Conservation (phyloP, 2,797 vertebrate species). For the Alexandromys oeconomus region DNA sequence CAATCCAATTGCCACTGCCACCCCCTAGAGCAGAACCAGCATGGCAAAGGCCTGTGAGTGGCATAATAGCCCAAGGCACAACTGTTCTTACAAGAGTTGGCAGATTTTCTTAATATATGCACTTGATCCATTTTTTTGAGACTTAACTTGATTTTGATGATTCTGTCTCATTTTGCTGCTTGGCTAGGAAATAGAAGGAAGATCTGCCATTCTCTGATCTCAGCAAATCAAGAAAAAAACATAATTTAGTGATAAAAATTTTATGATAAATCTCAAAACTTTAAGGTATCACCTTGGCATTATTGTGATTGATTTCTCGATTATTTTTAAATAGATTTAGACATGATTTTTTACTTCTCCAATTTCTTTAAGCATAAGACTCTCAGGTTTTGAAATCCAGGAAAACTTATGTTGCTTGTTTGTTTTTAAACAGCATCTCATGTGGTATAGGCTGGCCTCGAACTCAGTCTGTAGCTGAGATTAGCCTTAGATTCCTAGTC, state of each 20-base stretch:
- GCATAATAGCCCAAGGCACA: background rate
- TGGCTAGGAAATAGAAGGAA: background rate
- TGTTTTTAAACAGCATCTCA: background rate
- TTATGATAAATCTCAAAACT: constrained; percentile 23
- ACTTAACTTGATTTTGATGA: constrained; percentile 26
- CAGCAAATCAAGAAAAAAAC: constrained; percentile 9
- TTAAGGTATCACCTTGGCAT: background rate
- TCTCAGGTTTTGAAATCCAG: background rate
- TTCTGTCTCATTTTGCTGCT: background rate
- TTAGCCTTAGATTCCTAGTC: background rate
- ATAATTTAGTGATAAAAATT: constrained; percentile 28
- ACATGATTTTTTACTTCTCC: constrained; percentile 2
- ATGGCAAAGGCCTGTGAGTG: background rate
- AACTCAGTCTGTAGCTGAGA: too few relatives aligned
- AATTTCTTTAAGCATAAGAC: background rate
- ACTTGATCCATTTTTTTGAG: background rate
- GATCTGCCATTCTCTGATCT: background rate
- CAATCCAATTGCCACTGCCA: background rate
- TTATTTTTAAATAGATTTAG: constrained; percentile 36
- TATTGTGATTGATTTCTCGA: background rate
- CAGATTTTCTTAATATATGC: background rate
- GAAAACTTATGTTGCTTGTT: background rate
- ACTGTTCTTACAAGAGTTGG: background rate
- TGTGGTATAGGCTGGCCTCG: background rate
- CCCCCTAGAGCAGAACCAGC: background rate